phyloP scores from a whole-genome alignment of 2,888 invertebrate species.

The Nomada fabriciana region DNA sequence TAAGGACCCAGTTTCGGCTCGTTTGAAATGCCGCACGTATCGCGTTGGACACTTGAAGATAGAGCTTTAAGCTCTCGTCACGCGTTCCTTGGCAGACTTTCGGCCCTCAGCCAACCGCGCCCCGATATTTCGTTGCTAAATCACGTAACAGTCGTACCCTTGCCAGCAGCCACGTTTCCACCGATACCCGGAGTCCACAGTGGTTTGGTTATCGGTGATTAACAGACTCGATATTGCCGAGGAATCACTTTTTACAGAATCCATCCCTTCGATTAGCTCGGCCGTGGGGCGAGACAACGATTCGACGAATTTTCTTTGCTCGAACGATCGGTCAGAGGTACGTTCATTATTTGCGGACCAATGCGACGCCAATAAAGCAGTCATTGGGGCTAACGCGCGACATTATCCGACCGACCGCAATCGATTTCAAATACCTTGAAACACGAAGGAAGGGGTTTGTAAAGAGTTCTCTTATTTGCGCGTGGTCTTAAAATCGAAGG shows the following conservation, averaged over 20 bases:
- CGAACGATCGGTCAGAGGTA: slow-evolving; percentile 1
- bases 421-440: slow-evolving; percentile 22
- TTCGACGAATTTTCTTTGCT: slow-evolving; percentile 15
- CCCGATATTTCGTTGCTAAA: slow-evolving; percentile 49
- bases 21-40: slow-evolving; percentile 59
- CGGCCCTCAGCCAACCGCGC: slow-evolving; percentile 48
- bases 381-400: slow-evolving; percentile 20
- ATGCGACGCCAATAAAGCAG: slow-evolving; percentile 24
- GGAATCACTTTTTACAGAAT: slow-evolving; percentile 26
- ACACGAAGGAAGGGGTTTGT: neutral
- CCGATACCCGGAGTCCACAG: slow-evolving; percentile 22
- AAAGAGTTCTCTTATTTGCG: slow-evolving; percentile 7
- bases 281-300: neutral
- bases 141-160: slow-evolving; percentile 51
- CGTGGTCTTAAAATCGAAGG: slow-evolving; percentile 10
- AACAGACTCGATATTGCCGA: slow-evolving; percentile 33
- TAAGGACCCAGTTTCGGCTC: slow-evolving; percentile 20
- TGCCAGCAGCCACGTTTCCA: slow-evolving; percentile 40
- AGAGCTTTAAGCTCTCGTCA: slow-evolving; percentile 59
- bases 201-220: slow-evolving; percentile 38
- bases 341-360: slow-evolving; percentile 8
- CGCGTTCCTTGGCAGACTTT: slow-evolving; percentile 37
- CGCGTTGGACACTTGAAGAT: slow-evolving; percentile 49
- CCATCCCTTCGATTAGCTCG: slow-evolving; percentile 27
- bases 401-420: slow-evolving; percentile 22